These are phyloP conservation scores for Macrocentrus cingulum DNA, from an alignment of 1,140 invertebrate genomes.

Conservation along the genomic window DNA sequence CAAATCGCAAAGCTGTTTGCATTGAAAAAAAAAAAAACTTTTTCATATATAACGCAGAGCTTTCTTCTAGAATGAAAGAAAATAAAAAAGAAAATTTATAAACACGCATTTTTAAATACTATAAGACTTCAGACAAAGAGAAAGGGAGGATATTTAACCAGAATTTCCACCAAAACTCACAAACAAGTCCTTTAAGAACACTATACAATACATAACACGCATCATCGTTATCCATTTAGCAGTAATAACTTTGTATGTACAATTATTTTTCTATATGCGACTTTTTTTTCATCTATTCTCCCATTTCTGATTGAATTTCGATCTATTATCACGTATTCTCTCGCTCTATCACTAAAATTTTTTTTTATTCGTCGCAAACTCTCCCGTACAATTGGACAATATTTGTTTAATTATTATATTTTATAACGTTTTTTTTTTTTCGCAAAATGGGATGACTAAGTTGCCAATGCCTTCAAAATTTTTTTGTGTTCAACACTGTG, in stretches of 20 bases:
- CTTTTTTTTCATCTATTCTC: constrained; percentile 17
- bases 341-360: constrained; percentile 13
- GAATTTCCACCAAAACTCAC: neutral
- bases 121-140: too few relatives aligned
- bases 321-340: constrained; percentile 8
- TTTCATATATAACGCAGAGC: neutral
- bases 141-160: neutral
- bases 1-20: too few relatives aligned
- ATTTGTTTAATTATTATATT: too few relatives aligned
- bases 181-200: constrained; percentile 8
- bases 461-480: constrained; percentile 55
- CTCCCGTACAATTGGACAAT: constrained; percentile 5
- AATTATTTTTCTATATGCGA: constrained; percentile 31
- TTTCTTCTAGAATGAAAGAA: neutral
- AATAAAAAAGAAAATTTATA: neutral
- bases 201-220: constrained; percentile 36
- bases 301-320: constrained; percentile 17
- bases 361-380: constrained; percentile 6
- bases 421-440: constrained; percentile 16
- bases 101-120: neutral
- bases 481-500: constrained; percentile 30
- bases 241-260: constrained; percentile 34
- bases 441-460: constrained; percentile 26
- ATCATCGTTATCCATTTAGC: constrained; percentile 28
- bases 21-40: too few relatives aligned